A percentile compares a stretch with the other conserved stretches of the same genome.
These are phyloP conservation scores for Apeltes quadracus DNA, from an alignment of 2,113 vertebrate species.

Conservation along the genomic window DNA sequence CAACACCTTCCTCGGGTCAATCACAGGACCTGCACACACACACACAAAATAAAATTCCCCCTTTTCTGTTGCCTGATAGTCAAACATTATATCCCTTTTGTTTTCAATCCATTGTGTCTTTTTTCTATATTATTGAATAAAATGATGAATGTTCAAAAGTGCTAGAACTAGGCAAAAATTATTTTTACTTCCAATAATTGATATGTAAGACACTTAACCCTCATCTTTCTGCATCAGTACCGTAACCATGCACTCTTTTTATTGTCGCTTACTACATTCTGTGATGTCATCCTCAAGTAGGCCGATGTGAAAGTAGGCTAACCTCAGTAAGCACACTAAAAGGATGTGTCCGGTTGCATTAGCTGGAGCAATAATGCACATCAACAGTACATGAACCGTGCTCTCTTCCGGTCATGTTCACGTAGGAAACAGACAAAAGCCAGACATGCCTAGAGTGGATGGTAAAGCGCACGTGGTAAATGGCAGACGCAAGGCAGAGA, in stretches of 20 bases:
- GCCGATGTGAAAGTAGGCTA: conserved; percentile 40
- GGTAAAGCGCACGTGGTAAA: background rate
- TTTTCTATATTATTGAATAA: background rate
- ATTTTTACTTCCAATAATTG: background rate
- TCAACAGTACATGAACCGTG: background rate
- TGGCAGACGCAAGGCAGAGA: background rate
- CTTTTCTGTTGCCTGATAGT: background rate
- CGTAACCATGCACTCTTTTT: conserved; percentile 5
- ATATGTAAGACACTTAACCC: background rate
- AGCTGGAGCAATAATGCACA: conserved; percentile 41
- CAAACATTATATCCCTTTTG: background rate
- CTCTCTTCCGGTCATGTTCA: background rate
- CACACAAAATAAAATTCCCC: conserved; percentile 5
- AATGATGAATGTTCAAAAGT: background rate
- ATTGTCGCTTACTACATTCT: conserved; percentile 12
- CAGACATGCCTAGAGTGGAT: background rate
- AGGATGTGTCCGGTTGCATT: conserved; percentile 58
- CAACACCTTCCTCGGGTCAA: conserved; percentile 95
- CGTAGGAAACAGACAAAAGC: background rate
- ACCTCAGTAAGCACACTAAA: conserved; percentile 19
- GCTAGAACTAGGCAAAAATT: background rate
- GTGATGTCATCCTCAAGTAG: conserved; percentile 28
- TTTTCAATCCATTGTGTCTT: conserved; percentile 1
- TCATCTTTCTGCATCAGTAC: background rate
- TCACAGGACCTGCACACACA: conserved; percentile 82